Evolutionary conservation across 2,113 vertebrate genomes (phyloP).

Genomic region (Abramis brama): DNA sequence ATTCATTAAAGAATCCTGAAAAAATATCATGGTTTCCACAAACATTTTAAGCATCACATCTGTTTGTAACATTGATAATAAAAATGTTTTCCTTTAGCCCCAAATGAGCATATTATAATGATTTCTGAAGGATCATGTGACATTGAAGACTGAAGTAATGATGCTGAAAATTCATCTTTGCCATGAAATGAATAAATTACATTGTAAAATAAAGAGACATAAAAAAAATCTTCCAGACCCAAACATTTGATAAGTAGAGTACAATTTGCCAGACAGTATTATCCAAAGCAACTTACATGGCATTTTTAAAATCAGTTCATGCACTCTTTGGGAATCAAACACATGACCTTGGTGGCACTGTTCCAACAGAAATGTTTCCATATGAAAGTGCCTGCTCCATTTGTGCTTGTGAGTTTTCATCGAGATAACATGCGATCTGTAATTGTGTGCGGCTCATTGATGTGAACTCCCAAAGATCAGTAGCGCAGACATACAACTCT

Average conservation of each 20-base stretch:
- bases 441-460: not conserved
- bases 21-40: too few species aligned
- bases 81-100: not conserved
- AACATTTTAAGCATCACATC: too few species aligned
- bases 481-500: not conserved
- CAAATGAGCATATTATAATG: not conserved
- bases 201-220: not conserved
- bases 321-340: not conserved
- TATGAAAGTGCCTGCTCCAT: not conserved
- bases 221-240: not conserved
- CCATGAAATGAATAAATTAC: not conserved
- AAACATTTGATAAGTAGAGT: not conserved
- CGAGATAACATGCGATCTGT: not conserved
- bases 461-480: slow-evolving; percentile 22
- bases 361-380: slow-evolving; percentile 11
- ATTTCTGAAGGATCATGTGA: not conserved
- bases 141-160: not conserved
- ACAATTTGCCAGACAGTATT: not conserved
- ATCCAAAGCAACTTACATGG: not conserved
- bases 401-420: slow-evolving; percentile 5
- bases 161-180: not conserved
- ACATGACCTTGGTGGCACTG: not conserved
- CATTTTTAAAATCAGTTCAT: not conserved
- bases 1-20: too few species aligned
- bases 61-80: too few species aligned